phyloP scores from a whole-genome alignment of 1,140 invertebrate genomes.

The Euwallacea similis region DNA sequence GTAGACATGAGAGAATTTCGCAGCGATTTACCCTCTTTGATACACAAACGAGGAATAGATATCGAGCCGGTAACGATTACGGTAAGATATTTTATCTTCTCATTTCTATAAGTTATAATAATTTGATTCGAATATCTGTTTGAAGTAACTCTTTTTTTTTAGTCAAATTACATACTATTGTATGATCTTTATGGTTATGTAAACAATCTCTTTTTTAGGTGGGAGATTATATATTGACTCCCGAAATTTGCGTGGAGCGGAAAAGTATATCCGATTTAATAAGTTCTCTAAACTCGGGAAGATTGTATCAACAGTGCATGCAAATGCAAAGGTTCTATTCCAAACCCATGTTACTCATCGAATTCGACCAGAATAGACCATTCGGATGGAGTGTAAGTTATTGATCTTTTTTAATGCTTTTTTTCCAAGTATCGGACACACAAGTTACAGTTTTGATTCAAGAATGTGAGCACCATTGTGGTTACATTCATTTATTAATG shows the following conservation, averaged over 20 bases:
- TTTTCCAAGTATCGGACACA: neutral
- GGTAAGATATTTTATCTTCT: conserved; percentile 53
- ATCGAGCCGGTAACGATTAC: conserved; percentile 90
- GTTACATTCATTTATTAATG: too few species aligned
- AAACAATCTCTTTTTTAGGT: conserved; percentile 61
- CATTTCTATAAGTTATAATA: neutral
- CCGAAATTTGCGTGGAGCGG: conserved; percentile 94
- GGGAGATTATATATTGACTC: conserved; percentile 96
- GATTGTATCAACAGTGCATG: conserved; percentile 92
- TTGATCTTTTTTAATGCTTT: conserved; percentile 11
- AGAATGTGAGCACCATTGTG: neutral
- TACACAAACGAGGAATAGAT: conserved; percentile 91
- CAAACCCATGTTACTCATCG: conserved; percentile 91
- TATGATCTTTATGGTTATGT: too few species aligned
- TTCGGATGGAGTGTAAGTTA: conserved; percentile 79
- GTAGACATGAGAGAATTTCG: conserved; percentile 99
- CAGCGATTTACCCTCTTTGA: conserved; percentile 90
- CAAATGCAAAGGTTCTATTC: conserved; percentile 87
- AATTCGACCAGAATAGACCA: conserved; percentile 94
- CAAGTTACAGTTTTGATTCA: neutral
- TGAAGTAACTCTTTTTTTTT: too few species aligned
- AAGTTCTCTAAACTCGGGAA: conserved; percentile 91
- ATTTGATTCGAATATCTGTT: neutral
- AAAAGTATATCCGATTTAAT: conserved; percentile 98
- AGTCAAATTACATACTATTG: too few species aligned